Evolutionary conservation across 1,140 invertebrate genomes (phyloP).

Genomic region (Macrostomum lignano): DNA sequence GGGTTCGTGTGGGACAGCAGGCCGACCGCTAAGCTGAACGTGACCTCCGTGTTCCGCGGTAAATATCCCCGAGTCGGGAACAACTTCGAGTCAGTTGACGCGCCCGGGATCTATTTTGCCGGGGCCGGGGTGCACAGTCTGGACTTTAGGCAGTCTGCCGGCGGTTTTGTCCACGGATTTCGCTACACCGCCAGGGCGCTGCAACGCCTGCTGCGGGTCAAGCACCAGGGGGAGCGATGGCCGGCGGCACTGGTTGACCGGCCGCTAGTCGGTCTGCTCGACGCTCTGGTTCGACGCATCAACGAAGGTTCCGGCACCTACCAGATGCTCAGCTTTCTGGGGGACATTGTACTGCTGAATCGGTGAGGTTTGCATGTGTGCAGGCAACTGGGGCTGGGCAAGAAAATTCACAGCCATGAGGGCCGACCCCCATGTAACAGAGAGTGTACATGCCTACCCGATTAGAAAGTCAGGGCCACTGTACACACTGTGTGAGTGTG

Average conservation of each 20-base stretch:
- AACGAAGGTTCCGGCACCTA: conserved; percentile 30
- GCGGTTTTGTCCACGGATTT: conserved; percentile 32
- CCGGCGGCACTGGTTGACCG: conserved; percentile 15
- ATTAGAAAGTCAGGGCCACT: no score
- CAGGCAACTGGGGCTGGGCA: no score
- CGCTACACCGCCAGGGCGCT: conserved; percentile 29
- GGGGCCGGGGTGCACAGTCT: conserved; percentile 26
- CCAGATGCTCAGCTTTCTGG: conserved; percentile 28
- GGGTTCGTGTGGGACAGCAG: neutral
- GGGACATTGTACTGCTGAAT: no score
- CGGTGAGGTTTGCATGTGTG: no score
- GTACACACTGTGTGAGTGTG: no score
- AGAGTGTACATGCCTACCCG: no score
- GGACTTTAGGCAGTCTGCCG: conserved; percentile 29
- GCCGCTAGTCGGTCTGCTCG: conserved; percentile 14
- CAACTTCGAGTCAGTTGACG: conserved; percentile 22
- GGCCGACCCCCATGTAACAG: no score
- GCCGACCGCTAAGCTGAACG: no score
- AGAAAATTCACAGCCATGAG: no score
- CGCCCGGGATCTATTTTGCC: conserved; percentile 23
- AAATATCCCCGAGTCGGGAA: conserved; percentile 25
- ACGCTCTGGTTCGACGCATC: conserved; percentile 19
- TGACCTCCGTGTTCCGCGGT: conserved; percentile 17
- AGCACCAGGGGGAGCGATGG: conserved; percentile 23
- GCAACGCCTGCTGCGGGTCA: conserved; percentile 21